Conservation (phyloP, 2,113 vertebrate genomes). For the Hassar affinis region DNA sequence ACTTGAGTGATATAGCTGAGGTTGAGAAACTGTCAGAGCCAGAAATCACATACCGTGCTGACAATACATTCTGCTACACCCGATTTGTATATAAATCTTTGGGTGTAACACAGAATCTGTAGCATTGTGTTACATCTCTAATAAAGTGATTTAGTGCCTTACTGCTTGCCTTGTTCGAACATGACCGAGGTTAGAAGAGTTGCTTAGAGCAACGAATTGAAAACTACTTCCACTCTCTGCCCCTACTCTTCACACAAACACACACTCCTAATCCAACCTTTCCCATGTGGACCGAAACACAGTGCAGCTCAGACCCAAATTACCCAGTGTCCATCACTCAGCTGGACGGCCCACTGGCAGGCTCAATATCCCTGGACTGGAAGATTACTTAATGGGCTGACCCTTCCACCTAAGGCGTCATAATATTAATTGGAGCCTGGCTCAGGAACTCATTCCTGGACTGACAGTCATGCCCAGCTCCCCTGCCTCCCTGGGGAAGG, state of each 20-base stretch:
- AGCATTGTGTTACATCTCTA: neutral
- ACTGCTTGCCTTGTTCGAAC: neutral
- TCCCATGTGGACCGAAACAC: conserved; percentile 35
- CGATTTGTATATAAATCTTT: neutral
- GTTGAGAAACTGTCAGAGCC: neutral
- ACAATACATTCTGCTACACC: neutral
- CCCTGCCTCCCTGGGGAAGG: conserved; percentile 35
- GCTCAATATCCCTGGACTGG: conserved; percentile 66
- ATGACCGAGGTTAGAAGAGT: neutral
- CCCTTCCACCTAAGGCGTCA: conserved; percentile 66
- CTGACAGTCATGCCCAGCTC: conserved; percentile 65
- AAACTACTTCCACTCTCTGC: neutral
- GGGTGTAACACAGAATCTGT: too few species aligned
- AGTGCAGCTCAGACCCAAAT: conserved; percentile 40
- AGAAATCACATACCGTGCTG: neutral
- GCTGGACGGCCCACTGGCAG: conserved; percentile 62
- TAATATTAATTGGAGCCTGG: conserved; percentile 75
- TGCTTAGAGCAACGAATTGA: neutral
- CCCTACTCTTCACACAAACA: neutral
- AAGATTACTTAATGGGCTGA: conserved; percentile 75
- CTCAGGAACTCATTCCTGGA: conserved; percentile 74
- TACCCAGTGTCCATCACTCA: conserved; percentile 65
- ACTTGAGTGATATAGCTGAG: neutral
- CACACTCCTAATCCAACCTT: conserved; percentile 25
- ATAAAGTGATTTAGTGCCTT: neutral